Evolutionary conservation across 1,140 invertebrate species (phyloP).

Genomic region (Drosophila sechellia): DNA sequence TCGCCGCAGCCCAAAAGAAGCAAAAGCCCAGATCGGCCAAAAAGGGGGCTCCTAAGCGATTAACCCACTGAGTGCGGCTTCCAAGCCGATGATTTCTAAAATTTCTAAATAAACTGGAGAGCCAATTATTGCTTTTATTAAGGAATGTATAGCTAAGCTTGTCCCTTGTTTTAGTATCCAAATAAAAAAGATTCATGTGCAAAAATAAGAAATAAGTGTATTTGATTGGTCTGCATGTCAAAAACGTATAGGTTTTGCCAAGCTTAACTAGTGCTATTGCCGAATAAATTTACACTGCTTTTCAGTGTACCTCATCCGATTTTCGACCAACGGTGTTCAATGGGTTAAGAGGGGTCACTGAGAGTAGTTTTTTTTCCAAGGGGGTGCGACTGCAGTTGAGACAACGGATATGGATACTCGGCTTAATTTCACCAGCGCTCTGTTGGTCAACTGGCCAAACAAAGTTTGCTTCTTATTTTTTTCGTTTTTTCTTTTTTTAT

Average conservation of each 20-base stretch:
- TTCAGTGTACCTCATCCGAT: neutral
- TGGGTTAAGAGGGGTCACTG: neutral
- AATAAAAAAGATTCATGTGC: too few relatives aligned
- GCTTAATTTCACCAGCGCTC: slow-evolving; percentile 73
- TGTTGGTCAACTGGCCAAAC: slow-evolving; percentile 56
- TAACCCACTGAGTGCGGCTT: slow-evolving; percentile 17
- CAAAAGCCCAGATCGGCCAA: slow-evolving; percentile 10
- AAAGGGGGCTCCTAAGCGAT: slow-evolving; percentile 6
- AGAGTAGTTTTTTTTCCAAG: neutral
- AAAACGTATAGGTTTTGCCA: too few relatives aligned
- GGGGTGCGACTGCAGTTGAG: slow-evolving; percentile 21
- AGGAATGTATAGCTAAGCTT: too few relatives aligned
- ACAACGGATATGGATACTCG: slow-evolving; percentile 64
- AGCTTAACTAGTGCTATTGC: too few relatives aligned
- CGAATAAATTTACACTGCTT: neutral
- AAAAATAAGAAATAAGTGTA: too few relatives aligned
- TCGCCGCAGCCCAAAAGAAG: slow-evolving; percentile 46
- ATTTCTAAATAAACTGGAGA: neutral
- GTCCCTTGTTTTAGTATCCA: too few relatives aligned
- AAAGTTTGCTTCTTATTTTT: slow-evolving; percentile 27
- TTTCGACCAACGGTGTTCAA: neutral
- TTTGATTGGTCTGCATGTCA: too few relatives aligned
- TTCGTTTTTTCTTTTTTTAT: slow-evolving; percentile 2
- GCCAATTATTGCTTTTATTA: too few relatives aligned
- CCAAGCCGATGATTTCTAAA: neutral